Percentiles rank a stretch among this genome's conserved stretches.
phyloP scores from a whole-genome alignment of 2,888 invertebrate species.

The Blastobasis lacticolella region DNA sequence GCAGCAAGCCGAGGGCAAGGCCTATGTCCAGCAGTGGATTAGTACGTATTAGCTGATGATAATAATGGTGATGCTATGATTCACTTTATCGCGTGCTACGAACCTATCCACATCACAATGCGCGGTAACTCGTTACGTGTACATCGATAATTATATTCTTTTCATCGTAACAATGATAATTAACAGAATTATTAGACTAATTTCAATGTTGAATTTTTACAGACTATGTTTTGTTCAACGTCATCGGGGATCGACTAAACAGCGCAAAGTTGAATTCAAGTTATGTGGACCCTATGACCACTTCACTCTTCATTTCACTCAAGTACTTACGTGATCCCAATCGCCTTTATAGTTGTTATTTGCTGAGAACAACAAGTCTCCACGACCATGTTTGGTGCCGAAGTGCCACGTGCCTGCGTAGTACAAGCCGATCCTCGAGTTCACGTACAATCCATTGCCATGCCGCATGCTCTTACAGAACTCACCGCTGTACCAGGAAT shows the following conservation, averaged over 20 bases:
- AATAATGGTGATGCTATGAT: constrained; percentile 37
- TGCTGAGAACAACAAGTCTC: constrained; percentile 46
- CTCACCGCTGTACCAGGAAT: constrained; percentile 75
- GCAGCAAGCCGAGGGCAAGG: too few species aligned
- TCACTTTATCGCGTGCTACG: constrained; percentile 68
- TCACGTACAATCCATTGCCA: constrained; percentile 67
- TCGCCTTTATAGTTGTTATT: constrained; percentile 56
- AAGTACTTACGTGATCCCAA: constrained; percentile 48
- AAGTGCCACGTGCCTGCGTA: constrained; percentile 64
- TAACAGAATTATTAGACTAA: constrained; percentile 54
- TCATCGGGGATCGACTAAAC: constrained; percentile 58
- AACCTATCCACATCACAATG: constrained; percentile 72
- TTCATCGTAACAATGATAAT: constrained; percentile 28
- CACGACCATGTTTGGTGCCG: constrained; percentile 61
- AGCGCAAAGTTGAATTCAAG: constrained; percentile 29
- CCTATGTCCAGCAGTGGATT: too few species aligned
- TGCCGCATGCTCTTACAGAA: constrained; percentile 71
- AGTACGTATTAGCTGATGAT: too few species aligned
- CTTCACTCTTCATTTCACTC: constrained; percentile 17
- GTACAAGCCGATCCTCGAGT: constrained; percentile 48
- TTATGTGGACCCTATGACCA: constrained; percentile 34
- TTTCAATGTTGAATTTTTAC: constrained; percentile 65
- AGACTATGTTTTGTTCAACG: constrained; percentile 70
- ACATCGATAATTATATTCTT: constrained; percentile 31
- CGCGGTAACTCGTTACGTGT: constrained; percentile 55